Base-by-base conservation (phyloP, 2,797 vertebrate genomes). In the Cryptoblepharus egeriae region DNA sequence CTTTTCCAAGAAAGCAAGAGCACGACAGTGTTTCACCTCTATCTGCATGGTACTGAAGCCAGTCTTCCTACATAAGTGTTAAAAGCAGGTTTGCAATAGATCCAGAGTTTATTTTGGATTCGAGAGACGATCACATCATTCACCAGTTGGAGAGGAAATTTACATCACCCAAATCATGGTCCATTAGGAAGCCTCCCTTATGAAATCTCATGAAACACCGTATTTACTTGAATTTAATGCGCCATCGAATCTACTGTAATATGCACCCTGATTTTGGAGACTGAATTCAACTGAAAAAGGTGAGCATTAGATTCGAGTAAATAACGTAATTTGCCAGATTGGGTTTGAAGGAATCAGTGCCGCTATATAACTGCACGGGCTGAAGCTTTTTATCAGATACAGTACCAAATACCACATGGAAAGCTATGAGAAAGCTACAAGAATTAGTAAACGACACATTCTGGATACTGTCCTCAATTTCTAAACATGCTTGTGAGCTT, bases 401-500 rank as follows among this genome's bases (percentile, higher is more conserved):
- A 70, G 4, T 83, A 68, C 67, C 32, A 63, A 77, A 64, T n/a
- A 77, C 71, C 20, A 55, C 42, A 77, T n/a, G n/a, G n/a, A n/a
- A 71, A 58, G 11, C 67, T 55, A 77, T 39, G 32, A 63, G 71
- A 71, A 83, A 77, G 35, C 58, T 37, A 32, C 69, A 65, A 72
- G 60, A 78, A 35, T 67, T 60, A 28, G 49, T 67, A 52, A 52
- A 55, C 28, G 35, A 32, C 45, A 12, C 71, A 77, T 73, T 77
- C 64, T 45, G 60, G 61, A 28, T 78, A 73, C 72, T 71, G 78
- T 39, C 32, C 28, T 65, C 61, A 10, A 26, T 49, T 73, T 67
- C 61, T 73, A 83, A 83, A 78, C 57, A 67, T 58, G 49, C 52
- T 60, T 35, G 57, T 57, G 49, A 67, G 76, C 75, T 78, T 20